Conservation (phyloP, 2,113 vertebrate species). For the Hoplias malabaricus region DNA sequence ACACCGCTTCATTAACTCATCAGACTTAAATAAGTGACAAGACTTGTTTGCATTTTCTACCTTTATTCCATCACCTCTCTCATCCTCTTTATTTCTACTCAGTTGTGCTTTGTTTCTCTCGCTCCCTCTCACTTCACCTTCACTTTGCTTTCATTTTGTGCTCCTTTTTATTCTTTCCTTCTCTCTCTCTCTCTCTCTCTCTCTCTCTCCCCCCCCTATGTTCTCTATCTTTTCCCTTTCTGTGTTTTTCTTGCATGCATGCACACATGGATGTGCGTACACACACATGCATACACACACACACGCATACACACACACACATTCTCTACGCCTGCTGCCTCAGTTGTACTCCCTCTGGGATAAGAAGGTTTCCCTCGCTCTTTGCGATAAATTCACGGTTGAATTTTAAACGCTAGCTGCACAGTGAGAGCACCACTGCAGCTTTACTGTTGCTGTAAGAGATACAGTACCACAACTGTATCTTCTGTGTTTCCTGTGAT, state of each 20-base stretch:
- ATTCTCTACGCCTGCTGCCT: background rate
- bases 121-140: background rate
- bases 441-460: background rate
- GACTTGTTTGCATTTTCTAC: slow-evolving; percentile 27
- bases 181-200: background rate
- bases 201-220: background rate
- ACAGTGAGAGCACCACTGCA: background rate
- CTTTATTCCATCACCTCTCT: slow-evolving; percentile 17
- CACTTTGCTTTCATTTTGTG: background rate
- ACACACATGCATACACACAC: slow-evolving; percentile 17
- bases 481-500: background rate
- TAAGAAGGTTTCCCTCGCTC: background rate
- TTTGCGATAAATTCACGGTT: background rate
- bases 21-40: slow-evolving; percentile 45
- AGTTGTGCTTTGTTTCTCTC: slow-evolving; percentile 21
- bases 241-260: background rate
- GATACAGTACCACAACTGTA: background rate
- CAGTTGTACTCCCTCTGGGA: slow-evolving; percentile 12
- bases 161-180: slow-evolving; percentile 18
- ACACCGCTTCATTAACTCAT: slow-evolving; percentile 56
- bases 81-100: slow-evolving; percentile 34
- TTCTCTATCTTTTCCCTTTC: slow-evolving; percentile 1
- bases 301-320: background rate
- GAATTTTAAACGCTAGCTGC: background rate
- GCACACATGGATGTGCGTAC: background rate